Conservation (phyloP, 1,140 invertebrate species). For the Rhagoletis pomonella region DNA sequence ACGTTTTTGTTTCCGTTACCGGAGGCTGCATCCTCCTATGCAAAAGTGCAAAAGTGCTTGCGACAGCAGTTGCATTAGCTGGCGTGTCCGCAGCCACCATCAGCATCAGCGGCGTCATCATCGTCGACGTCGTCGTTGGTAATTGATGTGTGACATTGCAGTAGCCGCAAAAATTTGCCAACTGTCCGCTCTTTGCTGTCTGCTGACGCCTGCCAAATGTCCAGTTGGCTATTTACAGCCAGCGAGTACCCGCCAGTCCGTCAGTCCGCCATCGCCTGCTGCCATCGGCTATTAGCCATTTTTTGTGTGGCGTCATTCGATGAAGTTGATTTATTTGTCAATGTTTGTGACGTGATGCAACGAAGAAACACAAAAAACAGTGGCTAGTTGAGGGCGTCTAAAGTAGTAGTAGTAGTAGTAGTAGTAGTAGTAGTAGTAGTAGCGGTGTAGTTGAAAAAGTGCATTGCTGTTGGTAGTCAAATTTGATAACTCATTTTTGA, state of each 20-base stretch:
- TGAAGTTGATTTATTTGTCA: constrained; percentile 34
- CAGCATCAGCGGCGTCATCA: neutral
- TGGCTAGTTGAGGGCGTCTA: neutral
- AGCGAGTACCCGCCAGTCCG: neutral
- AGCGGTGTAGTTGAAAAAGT: neutral
- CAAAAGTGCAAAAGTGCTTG: neutral
- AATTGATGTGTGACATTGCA: constrained; percentile 56
- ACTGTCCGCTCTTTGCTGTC: neutral
- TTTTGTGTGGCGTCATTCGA: constrained; percentile 23
- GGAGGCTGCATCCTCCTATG: neutral
- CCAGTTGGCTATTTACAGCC: neutral
- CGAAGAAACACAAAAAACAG: neutral
- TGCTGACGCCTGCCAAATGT: constrained; percentile 33
- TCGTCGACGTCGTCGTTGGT: neutral
- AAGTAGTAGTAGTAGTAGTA: neutral
- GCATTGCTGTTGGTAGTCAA: neutral
- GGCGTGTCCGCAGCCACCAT: neutral
- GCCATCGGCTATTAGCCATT: constrained; percentile 3
- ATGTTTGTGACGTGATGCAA: neutral
- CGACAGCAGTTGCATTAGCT: constrained; percentile 21
- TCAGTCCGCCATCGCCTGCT: neutral
- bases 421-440: neutral
- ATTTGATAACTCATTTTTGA: neutral
- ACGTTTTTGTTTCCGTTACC: too few relatives aligned
- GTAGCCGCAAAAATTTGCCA: constrained; percentile 55